A percentile compares a stretch with the other conserved stretches of the same genome.
phyloP scores from a whole-genome alignment of 2,888 invertebrate genomes.

The Mycogona germanica region DNA sequence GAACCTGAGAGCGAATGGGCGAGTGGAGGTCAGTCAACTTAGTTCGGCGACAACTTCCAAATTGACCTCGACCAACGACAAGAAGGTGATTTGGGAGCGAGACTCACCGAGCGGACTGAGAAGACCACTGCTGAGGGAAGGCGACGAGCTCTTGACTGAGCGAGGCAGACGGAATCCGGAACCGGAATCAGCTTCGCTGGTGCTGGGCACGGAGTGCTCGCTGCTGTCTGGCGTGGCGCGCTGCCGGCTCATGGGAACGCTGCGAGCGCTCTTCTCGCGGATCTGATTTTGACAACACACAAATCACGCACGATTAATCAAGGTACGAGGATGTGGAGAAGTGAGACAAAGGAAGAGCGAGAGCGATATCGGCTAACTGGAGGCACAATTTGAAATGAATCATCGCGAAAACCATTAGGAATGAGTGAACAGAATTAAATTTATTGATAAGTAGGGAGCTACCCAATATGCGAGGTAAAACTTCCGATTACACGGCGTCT shows the following conservation, averaged over 20 bases:
- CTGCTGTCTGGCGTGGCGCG: conserved; percentile 71
- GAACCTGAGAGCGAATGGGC: too few species aligned
- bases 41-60: too few species aligned
- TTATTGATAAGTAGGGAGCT: too few species aligned
- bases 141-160: conserved; percentile 24
- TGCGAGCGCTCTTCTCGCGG: conserved; percentile 79
- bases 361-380: too few species aligned
- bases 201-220: conserved; percentile 57
- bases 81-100: background rate
- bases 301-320: background rate
- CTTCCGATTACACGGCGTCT: too few species aligned
- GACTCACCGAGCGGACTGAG: conserved; percentile 12
- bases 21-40: too few species aligned
- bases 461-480: too few species aligned
- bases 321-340: too few species aligned
- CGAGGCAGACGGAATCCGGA: conserved; percentile 22
- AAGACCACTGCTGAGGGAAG: conserved; percentile 21
- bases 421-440: too few species aligned
- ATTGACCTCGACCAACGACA: background rate
- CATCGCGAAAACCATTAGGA: too few species aligned
- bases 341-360: too few species aligned
- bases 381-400: too few species aligned
- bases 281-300: conserved; percentile 45
- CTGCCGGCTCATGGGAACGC: conserved; percentile 61
- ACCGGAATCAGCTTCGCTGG: conserved; percentile 25